Percentiles rank a stretch among this genome's conserved stretches.
Evolutionary conservation across 1,140 invertebrate species (phyloP).

Genomic region (Daktulosphaira vitifoliae): DNA sequence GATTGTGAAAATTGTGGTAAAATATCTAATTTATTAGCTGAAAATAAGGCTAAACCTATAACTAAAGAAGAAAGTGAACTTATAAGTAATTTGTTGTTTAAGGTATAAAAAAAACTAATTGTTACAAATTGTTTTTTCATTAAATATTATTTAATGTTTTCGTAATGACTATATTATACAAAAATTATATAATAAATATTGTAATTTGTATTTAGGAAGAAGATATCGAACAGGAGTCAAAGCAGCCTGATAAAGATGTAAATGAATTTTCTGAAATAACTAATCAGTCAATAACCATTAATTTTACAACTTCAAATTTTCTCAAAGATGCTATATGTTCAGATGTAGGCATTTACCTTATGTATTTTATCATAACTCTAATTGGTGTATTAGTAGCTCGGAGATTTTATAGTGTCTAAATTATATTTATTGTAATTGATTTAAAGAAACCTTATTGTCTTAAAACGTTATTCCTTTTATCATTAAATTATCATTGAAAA

Average conservation of each 20-base stretch:
- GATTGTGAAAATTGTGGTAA: slow-evolving; percentile 53
- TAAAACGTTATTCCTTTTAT: too few relatives aligned
- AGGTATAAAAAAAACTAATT: slow-evolving; percentile 38
- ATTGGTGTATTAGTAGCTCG: slow-evolving; percentile 26
- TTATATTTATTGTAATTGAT: too few relatives aligned
- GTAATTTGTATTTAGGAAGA: slow-evolving; percentile 10
- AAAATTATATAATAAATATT: too few relatives aligned
- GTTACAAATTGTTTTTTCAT: too few relatives aligned
- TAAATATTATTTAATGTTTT: too few relatives aligned
- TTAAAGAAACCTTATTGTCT: too few relatives aligned
- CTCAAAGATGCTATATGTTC: slow-evolving; percentile 9
- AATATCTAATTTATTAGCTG: slow-evolving; percentile 45
- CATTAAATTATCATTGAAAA: too few relatives aligned
- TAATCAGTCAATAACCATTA: neutral
- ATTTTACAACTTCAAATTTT: neutral
- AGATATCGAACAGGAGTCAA: neutral
- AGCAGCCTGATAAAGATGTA: neutral
- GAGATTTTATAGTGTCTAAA: slow-evolving; percentile 16
- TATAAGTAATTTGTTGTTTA: slow-evolving; percentile 45
- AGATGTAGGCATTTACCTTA: slow-evolving; percentile 19
- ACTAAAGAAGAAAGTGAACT: slow-evolving; percentile 46
- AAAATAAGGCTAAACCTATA: slow-evolving; percentile 42
- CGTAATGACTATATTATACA: too few relatives aligned
- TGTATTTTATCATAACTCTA: slow-evolving; percentile 23
- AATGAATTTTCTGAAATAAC: neutral